Evolutionary conservation across 1,140 invertebrate genomes (phyloP).

Genomic region (Solenopsis fugax): DNA sequence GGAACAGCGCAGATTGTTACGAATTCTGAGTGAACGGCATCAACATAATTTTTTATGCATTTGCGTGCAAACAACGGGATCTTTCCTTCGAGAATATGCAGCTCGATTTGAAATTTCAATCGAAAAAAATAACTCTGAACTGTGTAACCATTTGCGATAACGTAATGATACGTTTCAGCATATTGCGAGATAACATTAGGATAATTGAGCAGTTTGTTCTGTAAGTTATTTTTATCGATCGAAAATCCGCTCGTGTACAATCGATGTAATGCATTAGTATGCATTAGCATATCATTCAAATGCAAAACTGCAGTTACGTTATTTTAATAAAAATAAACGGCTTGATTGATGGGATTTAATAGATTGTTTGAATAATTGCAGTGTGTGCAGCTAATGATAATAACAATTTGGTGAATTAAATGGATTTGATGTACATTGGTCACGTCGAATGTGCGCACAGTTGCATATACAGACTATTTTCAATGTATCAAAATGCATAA

Average conservation of each 20-base stretch:
- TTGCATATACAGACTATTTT: not conserved
- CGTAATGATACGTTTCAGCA: not conserved
- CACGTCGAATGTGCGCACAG: not conserved
- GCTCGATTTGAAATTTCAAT: not conserved
- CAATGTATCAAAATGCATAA: not conserved
- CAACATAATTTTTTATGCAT: not conserved
- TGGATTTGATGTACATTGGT: not conserved
- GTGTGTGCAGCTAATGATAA: conserved; percentile 1
- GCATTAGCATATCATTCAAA: conserved; percentile 32
- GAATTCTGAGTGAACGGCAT: not conserved
- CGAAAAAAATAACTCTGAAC: not conserved
- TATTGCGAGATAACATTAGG: not conserved
- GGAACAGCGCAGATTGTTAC: not conserved
- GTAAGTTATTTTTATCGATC: not conserved
- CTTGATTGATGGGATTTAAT: not conserved
- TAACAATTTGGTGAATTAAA: conserved; percentile 5
- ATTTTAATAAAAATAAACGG: conserved; percentile 33
- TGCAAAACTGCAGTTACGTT: conserved; percentile 1
- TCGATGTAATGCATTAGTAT: not conserved
- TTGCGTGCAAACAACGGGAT: not conserved
- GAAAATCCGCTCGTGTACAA: not conserved
- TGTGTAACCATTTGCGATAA: not conserved
- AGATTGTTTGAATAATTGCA: conserved; percentile 17
- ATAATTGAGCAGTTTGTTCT: conserved; percentile 4
- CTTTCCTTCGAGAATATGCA: not conserved